Conservation (phyloP, 2,888 invertebrate species). For the Leptopilina syphax region DNA sequence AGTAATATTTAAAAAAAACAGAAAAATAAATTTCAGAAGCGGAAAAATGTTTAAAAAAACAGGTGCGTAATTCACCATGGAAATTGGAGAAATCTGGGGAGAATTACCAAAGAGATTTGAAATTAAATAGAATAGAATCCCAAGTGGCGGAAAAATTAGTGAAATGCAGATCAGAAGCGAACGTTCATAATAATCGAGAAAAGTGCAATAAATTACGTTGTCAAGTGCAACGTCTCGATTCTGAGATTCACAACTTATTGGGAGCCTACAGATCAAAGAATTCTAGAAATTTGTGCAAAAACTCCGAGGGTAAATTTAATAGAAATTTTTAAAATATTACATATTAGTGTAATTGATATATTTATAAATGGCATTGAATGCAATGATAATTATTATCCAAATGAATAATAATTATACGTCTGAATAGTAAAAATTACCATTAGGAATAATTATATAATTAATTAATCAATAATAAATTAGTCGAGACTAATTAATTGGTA, state of each 20-base stretch:
- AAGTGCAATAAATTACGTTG: conserved; percentile 45
- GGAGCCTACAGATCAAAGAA: conserved; percentile 49
- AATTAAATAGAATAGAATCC: neutral
- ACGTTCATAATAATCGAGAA: conserved; percentile 29
- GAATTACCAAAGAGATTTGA: conserved; percentile 7
- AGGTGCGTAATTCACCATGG: conserved; percentile 49
- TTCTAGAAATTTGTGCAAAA: conserved; percentile 20
- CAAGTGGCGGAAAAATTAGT: neutral
- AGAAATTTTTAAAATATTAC: neutral
- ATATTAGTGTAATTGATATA: no score
- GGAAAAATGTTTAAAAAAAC: conserved; percentile 64
- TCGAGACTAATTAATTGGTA: no score
- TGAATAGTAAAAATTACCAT: no score
- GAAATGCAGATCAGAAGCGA: conserved; percentile 6
- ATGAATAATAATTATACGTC: no score
- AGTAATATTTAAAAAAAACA: neutral
- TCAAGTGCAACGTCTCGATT: conserved; percentile 67
- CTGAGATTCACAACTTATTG: conserved; percentile 66
- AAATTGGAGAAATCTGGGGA: conserved; percentile 48
- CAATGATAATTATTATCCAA: no score
- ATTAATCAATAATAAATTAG: no score
- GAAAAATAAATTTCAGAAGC: conserved; percentile 60
- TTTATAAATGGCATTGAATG: no score
- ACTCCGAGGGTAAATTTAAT: conserved; percentile 7
- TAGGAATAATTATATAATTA: no score